These are phyloP conservation scores for Cyclina sinensis DNA, from an alignment of 1,140 invertebrate species.

Conservation along the genomic window DNA sequence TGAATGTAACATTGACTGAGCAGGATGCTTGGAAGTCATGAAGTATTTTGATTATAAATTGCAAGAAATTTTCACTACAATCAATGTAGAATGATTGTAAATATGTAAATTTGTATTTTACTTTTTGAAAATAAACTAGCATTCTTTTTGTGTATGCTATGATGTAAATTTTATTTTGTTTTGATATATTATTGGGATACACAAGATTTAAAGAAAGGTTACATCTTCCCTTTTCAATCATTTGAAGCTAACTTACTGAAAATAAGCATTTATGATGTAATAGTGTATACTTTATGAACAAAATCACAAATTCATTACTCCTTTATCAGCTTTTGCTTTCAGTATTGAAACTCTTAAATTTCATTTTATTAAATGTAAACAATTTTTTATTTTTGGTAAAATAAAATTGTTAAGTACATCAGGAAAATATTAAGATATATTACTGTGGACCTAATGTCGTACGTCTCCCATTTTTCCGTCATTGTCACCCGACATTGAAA, in stretches of 20 bases:
- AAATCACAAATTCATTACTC: background rate
- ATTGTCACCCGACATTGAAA: conserved; percentile 35
- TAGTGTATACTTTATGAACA: background rate
- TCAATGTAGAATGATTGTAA: too few relatives aligned
- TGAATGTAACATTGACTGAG: too few relatives aligned
- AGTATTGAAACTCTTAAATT: conserved; percentile 13
- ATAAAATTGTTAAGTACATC: conserved; percentile 8
- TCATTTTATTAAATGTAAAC: conserved; percentile 12
- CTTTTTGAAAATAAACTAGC: too few relatives aligned
- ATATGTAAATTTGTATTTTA: too few relatives aligned
- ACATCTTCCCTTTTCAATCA: background rate
- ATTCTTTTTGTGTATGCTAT: too few relatives aligned
- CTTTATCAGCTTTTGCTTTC: background rate
- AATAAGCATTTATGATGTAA: background rate
- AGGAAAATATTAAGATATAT: background rate
- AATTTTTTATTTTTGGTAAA: background rate
- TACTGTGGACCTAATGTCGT: background rate
- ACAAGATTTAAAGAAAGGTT: too few relatives aligned
- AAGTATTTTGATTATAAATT: too few relatives aligned
- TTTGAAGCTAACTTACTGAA: background rate
- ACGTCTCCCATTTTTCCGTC: background rate
- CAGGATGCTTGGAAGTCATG: too few relatives aligned
- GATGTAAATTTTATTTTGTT: too few relatives aligned
- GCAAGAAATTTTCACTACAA: too few relatives aligned
- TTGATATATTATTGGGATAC: too few relatives aligned